phyloP scores from a whole-genome alignment of 1,140 invertebrate species.

The Centruroides sculpturatus region DNA sequence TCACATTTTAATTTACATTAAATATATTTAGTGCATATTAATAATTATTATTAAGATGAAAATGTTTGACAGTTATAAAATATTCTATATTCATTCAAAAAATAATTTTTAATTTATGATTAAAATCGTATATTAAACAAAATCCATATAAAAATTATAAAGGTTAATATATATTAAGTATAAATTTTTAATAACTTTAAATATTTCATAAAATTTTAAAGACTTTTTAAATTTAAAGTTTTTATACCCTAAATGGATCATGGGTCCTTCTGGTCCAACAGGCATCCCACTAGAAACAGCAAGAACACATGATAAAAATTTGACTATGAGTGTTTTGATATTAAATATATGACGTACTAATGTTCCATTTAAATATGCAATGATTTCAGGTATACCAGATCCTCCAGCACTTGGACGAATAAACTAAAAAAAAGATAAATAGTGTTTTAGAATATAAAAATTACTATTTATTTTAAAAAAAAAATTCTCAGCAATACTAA shows the following conservation, averaged over 20 bases:
- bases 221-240: background rate
- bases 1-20: too few relatives aligned
- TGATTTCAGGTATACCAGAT: slow-evolving; percentile 95
- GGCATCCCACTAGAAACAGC: slow-evolving; percentile 92
- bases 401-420: slow-evolving; percentile 63
- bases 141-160: too few relatives aligned
- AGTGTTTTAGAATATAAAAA: slow-evolving; percentile 14
- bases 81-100: too few relatives aligned
- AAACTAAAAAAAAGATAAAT: slow-evolving; percentile 36
- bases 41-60: too few relatives aligned
- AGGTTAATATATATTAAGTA: too few relatives aligned
- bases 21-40: too few relatives aligned
- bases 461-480: background rate
- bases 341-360: slow-evolving; percentile 83
- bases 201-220: background rate
- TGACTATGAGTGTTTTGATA: slow-evolving; percentile 82
- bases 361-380: slow-evolving; percentile 96
- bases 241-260: slow-evolving; percentile 64
- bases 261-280: slow-evolving; percentile 98
- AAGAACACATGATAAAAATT: slow-evolving; percentile 82
- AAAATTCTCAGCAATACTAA: too few relatives aligned
- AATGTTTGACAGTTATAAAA: too few relatives aligned
- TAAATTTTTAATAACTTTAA: too few relatives aligned
- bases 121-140: too few relatives aligned
- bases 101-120: too few relatives aligned